Evolutionary conservation across 92 coral and sea anemone genomes (phyloP).

Genomic region (Bergia sp.): DNA sequence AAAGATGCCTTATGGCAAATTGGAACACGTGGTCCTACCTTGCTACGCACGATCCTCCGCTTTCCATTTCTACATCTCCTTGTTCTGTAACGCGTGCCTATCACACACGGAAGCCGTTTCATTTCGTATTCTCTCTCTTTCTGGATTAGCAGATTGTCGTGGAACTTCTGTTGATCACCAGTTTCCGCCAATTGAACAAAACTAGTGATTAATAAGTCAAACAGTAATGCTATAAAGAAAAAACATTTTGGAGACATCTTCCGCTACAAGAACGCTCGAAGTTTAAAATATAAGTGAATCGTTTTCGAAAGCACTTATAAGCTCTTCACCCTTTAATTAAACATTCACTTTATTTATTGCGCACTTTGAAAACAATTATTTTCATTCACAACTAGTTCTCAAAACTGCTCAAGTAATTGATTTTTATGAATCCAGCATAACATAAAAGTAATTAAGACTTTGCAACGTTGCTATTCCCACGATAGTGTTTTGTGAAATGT

Average conservation of each 20-base stretch:
- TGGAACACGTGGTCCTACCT: not conserved
- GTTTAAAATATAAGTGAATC: not conserved
- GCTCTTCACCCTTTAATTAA: not conserved
- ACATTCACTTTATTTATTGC: not conserved
- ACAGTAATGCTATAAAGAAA: not conserved
- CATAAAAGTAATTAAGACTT: not conserved
- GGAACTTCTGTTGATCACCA: not conserved
- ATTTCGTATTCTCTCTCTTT: not conserved
- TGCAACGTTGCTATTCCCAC: not conserved
- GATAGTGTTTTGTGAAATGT: not conserved
- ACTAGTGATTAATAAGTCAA: not conserved
- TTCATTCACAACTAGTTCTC: not conserved
- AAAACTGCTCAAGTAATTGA: not conserved
- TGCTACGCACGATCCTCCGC: not conserved
- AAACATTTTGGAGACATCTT: not conserved
- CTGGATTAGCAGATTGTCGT: not conserved
- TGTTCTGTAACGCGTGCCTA: slow-evolving; percentile 20
- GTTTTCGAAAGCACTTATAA: not conserved
- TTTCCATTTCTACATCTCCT: slow-evolving; percentile 1
- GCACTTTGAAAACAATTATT: not conserved
- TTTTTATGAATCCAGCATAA: not conserved
- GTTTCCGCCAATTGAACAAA: not conserved
- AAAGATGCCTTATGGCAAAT: not conserved
- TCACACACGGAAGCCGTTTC: not conserved
- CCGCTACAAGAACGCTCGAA: not conserved